These are phyloP conservation scores for Nezara viridula DNA, from an alignment of 2,888 invertebrate genomes.

Conservation along the genomic window DNA sequence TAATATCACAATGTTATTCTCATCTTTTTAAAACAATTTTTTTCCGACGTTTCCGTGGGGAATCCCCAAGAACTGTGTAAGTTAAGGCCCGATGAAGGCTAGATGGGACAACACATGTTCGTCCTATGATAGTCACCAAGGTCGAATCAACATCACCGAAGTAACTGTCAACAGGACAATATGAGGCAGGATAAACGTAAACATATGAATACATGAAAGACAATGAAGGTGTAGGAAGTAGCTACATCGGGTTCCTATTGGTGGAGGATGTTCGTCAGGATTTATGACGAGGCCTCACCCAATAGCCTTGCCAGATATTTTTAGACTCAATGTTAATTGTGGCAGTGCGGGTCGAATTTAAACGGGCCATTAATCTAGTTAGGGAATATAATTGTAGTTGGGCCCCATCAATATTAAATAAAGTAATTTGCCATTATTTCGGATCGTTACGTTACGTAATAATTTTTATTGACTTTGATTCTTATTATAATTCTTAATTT, in stretches of 20 bases:
- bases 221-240: not conserved
- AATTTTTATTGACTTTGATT: too few species aligned
- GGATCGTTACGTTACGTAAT: too few species aligned
- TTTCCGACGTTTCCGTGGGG: too few species aligned
- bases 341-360: not conserved
- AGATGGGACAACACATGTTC: not conserved
- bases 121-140: not conserved
- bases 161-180: not conserved
- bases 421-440: too few species aligned
- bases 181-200: not conserved
- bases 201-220: not conserved
- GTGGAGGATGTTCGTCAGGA: not conserved
- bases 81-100: too few species aligned
- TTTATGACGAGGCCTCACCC: not conserved
- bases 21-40: too few species aligned
- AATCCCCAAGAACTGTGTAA: too few species aligned
- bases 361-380: not conserved
- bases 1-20: too few species aligned
- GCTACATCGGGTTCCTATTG: not conserved
- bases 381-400: not conserved
- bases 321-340: conserved; percentile 26
- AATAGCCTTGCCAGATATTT: not conserved
- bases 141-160: not conserved
- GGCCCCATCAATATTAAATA: not conserved
- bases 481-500: too few species aligned